These are phyloP conservation scores for Microcebus griseorufus DNA, from an alignment of 2,113 vertebrate species.

Conservation along the genomic window DNA sequence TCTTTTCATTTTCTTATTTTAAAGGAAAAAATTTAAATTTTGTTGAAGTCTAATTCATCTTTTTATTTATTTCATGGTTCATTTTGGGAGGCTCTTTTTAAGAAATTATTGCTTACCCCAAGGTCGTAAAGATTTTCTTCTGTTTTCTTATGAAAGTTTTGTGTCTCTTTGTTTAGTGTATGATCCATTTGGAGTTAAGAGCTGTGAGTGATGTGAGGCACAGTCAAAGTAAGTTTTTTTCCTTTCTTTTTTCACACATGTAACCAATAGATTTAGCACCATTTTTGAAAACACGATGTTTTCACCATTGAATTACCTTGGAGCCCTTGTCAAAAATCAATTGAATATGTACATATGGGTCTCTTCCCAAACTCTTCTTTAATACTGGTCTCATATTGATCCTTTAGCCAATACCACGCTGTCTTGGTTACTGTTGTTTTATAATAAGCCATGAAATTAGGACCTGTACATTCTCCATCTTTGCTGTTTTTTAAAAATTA, in stretches of 20 bases:
- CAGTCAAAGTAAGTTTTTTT: neutral
- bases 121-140: neutral
- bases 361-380: neutral
- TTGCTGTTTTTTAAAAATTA: neutral
- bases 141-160: neutral
- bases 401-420: neutral
- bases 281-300: neutral
- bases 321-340: neutral
- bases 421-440: neutral
- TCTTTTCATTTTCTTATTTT: conserved; percentile 13
- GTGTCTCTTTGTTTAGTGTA: neutral
- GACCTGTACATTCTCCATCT: neutral
- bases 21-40: neutral
- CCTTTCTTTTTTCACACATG: neutral
- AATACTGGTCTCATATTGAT: neutral
- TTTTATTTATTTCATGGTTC: neutral
- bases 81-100: neutral
- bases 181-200: neutral
- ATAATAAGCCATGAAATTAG: neutral
- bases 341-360: neutral
- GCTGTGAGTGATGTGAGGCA: neutral
- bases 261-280: neutral
- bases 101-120: neutral
- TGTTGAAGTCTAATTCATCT: neutral
- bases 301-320: neutral